phyloP scores from a whole-genome alignment of 2,113 vertebrate genomes.

The Cheilinus undulatus region DNA sequence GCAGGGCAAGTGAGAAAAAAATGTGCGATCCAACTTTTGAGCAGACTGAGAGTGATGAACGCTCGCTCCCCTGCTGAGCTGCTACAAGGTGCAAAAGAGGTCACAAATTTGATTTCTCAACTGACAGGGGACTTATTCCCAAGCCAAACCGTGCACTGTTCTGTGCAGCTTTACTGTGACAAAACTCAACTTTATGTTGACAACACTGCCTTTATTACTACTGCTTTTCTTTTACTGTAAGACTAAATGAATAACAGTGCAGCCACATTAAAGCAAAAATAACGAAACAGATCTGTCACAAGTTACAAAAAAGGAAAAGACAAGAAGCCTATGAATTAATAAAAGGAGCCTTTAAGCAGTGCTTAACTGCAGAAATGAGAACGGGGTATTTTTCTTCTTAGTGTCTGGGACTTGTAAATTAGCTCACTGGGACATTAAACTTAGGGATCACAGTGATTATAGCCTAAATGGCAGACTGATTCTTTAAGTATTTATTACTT shows the following conservation, averaged over 20 bases:
- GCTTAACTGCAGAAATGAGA: not conserved
- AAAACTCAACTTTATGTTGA: not conserved
- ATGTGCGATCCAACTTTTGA: constrained; percentile 19
- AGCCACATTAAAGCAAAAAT: not conserved
- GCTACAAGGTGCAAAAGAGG: constrained; percentile 5
- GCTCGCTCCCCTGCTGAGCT: not conserved
- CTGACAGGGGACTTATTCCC: not conserved
- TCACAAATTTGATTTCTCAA: not conserved
- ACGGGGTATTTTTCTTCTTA: not conserved
- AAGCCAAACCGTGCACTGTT: not conserved
- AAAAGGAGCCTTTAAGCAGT: not conserved
- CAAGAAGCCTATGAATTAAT: not conserved
- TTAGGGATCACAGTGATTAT: not conserved
- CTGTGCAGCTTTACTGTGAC: not conserved
- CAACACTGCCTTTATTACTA: not conserved
- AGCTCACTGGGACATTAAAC: not conserved
- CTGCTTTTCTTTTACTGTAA: not conserved
- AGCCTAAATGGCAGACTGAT: not conserved
- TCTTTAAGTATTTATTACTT: not conserved
- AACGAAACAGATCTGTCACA: not conserved
- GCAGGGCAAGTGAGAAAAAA: not conserved
- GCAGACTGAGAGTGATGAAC: not conserved
- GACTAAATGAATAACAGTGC: not conserved
- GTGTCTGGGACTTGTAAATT: not conserved
- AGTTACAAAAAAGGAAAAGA: too few species aligned